Evolutionary conservation across 2,113 vertebrate genomes (phyloP).

Genomic region (Anolis sagrei): DNA sequence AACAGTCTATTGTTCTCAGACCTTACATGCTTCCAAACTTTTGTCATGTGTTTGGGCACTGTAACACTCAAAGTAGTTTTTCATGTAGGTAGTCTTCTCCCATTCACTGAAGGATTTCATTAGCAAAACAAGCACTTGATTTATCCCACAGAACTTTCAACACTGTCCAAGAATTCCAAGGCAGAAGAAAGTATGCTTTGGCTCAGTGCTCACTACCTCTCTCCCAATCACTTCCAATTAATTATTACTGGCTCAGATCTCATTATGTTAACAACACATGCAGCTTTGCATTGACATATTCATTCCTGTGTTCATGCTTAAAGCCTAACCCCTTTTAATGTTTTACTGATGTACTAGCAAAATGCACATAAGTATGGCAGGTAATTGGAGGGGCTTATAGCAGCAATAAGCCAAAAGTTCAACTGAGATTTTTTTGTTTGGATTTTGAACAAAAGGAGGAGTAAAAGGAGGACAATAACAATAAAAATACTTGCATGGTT

Average conservation of each 20-base stretch:
- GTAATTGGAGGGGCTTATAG: not conserved
- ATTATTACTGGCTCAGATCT: conserved; percentile 21
- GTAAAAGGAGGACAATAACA: not conserved
- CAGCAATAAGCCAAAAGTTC: not conserved
- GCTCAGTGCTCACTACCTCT: conserved; percentile 29
- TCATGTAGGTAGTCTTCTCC: conserved; percentile 21
- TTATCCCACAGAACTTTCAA: conserved; percentile 51
- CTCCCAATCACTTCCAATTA: conserved; percentile 23
- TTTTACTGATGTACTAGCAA: not conserved
- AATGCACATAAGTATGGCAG: not conserved
- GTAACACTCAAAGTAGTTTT: conserved; percentile 28
- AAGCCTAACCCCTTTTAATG: no score
- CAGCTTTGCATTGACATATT: not conserved
- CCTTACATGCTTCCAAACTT: conserved; percentile 31
- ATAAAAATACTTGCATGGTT: not conserved
- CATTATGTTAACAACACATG: not conserved
- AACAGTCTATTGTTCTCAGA: conserved; percentile 38
- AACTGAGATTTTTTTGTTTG: not conserved
- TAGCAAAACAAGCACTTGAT: conserved; percentile 54
- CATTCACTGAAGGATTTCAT: conserved; percentile 57
- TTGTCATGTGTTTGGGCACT: conserved; percentile 37
- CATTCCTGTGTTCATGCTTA: not conserved
- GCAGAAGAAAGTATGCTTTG: conserved; percentile 49
- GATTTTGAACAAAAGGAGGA: not conserved
- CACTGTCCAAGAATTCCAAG: conserved; percentile 50